Evolutionary conservation across 2,888 invertebrate species (phyloP).

Genomic region (Dicycla oo): DNA sequence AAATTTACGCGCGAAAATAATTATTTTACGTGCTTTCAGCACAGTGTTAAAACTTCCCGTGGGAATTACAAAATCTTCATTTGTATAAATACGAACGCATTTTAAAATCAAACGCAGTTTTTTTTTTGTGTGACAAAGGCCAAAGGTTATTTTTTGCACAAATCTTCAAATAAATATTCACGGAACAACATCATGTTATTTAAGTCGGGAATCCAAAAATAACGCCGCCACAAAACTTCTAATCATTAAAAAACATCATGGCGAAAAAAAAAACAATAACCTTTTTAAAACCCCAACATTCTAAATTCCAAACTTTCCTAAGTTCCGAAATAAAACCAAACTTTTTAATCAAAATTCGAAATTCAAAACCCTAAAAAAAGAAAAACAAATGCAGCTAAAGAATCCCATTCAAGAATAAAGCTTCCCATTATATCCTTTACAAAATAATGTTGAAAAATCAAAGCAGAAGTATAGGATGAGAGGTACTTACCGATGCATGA

Average conservation of each 20-base stretch:
- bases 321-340: constrained; percentile 13
- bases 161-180: background rate
- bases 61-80: too few species aligned
- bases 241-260: background rate
- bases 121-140: background rate
- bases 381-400: background rate
- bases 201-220: background rate
- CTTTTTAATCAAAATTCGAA: background rate
- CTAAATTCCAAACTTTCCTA: constrained; percentile 27
- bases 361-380: background rate
- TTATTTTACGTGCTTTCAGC: background rate
- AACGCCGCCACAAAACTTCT: background rate
- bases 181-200: too few species aligned
- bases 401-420: constrained; percentile 28
- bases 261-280: background rate
- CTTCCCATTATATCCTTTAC: background rate
- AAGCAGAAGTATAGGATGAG: background rate
- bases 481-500: constrained; percentile 75
- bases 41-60: background rate
- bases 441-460: constrained; percentile 24
- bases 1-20: constrained; percentile 34
- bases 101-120: background rate
- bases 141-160: background rate
- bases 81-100: background rate
- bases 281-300: constrained; percentile 4